A percentile compares a stretch with the other conserved stretches of the same genome.
Evolutionary conservation across 2,797 vertebrate genomes (phyloP).

Genomic region (Notolepis coatsorum): DNA sequence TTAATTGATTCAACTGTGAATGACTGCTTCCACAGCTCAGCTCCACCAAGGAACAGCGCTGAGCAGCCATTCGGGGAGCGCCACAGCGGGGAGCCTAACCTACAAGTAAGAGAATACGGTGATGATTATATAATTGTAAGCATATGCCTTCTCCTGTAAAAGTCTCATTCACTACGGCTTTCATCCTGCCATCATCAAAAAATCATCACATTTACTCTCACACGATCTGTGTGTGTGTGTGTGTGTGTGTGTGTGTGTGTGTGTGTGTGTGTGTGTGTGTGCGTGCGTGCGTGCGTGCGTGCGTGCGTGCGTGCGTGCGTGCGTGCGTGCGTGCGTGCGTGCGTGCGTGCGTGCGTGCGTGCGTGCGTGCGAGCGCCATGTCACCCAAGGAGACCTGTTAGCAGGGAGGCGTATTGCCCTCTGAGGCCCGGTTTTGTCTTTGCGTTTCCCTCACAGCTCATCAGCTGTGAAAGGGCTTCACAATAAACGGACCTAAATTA

Average conservation of each 20-base stretch:
- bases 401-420: slow-evolving; percentile 58
- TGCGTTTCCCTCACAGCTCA: slow-evolving; percentile 52
- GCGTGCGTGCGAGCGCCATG: slow-evolving; percentile 44
- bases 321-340: background rate
- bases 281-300: slow-evolving; percentile 24
- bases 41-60: slow-evolving; percentile 40
- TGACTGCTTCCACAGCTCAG: slow-evolving; percentile 52
- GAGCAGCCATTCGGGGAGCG: slow-evolving; percentile 33
- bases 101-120: slow-evolving; percentile 58
- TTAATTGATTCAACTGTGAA: slow-evolving; percentile 71
- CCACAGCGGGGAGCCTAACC: slow-evolving; percentile 41
- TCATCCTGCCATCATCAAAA: slow-evolving; percentile 51
- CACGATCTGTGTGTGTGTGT: background rate
- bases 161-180: slow-evolving; percentile 54
- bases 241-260: slow-evolving; percentile 11
- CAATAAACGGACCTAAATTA: slow-evolving; percentile 61
- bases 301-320: background rate
- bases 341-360: background rate
- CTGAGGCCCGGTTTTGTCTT: slow-evolving; percentile 42
- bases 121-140: slow-evolving; percentile 70
- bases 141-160: slow-evolving; percentile 56
- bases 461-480: slow-evolving; percentile 48
- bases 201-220: slow-evolving; percentile 45
- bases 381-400: slow-evolving; percentile 61
- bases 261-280: slow-evolving; percentile 12